phyloP scores from a whole-genome alignment of 2,797 vertebrate genomes.

The Cirrhinus mrigala region DNA sequence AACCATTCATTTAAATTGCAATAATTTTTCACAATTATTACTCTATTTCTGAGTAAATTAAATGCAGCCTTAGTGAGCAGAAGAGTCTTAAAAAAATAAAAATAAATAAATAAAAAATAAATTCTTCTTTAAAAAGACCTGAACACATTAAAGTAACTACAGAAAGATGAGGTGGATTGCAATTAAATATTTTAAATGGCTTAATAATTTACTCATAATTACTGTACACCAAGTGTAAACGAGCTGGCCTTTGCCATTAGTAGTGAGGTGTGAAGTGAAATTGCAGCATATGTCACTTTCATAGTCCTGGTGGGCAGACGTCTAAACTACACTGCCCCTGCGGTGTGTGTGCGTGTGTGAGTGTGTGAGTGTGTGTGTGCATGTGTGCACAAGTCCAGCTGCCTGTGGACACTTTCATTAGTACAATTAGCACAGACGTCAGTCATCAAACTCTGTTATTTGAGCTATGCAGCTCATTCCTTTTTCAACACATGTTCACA shows the following conservation, averaged over 20 bases:
- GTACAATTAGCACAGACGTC: conserved; percentile 76
- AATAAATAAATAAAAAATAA: too few relatives aligned
- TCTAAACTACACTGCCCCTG: conserved; percentile 51
- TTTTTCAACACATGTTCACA: background rate
- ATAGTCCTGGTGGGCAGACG: conserved; percentile 66
- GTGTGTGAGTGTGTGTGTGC: conserved; percentile 70
- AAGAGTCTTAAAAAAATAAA: too few relatives aligned
- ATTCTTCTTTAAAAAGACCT: background rate
- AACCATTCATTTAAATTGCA: too few relatives aligned
- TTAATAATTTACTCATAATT: background rate
- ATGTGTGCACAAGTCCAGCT: conserved; percentile 70
- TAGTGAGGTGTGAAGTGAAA: conserved; percentile 64
- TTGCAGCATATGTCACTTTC: conserved; percentile 76
- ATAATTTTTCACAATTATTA: too few relatives aligned
- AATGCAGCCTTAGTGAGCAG: too few relatives aligned
- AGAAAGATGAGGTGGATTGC: background rate
- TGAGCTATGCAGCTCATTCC: background rate
- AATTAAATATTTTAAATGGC: background rate
- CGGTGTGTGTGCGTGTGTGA: conserved; percentile 59
- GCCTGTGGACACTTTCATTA: conserved; percentile 81
- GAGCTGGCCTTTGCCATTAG: background rate
- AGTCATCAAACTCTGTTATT: conserved; percentile 65
- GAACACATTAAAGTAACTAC: background rate
- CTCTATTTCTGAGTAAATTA: too few relatives aligned
- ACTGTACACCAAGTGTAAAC: background rate